These are phyloP conservation scores for Nansenia antarctica DNA, from an alignment of 2,113 vertebrate genomes.

Conservation along the genomic window DNA sequence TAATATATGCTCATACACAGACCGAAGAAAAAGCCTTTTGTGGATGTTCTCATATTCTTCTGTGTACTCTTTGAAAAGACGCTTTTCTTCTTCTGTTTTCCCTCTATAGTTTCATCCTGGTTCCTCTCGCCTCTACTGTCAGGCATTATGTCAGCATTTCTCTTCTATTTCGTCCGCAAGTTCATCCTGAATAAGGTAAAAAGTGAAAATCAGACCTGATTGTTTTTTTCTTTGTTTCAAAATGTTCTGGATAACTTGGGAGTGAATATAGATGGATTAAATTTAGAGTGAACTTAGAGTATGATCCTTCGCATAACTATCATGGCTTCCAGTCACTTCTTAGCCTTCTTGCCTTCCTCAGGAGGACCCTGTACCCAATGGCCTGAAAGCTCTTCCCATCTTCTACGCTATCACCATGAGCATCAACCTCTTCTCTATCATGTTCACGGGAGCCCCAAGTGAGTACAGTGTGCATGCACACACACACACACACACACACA, in stretches of 20 bases:
- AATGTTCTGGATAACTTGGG: not conserved
- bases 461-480: conserved; percentile 73
- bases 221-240: not conserved
- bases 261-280: not conserved
- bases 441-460: conserved; percentile 91
- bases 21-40: too few species aligned
- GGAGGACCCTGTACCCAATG: conserved; percentile 90
- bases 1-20: too few species aligned
- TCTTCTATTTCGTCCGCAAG: conserved; percentile 87
- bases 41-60: too few species aligned
- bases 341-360: conserved; percentile 46
- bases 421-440: conserved; percentile 95
- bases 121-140: conserved; percentile 95
- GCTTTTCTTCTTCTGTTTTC: conserved; percentile 2
- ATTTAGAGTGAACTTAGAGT: not conserved
- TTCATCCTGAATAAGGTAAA: conserved; percentile 91
- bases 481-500: conserved; percentile 4
- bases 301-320: not conserved
- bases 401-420: conserved; percentile 93
- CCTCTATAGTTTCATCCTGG: conserved; percentile 88
- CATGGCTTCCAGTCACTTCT: not conserved
- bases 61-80: conserved; percentile 29
- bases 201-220: not conserved
- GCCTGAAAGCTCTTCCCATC: conserved; percentile 86
- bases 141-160: conserved; percentile 90